Evolutionary conservation across 2,888 invertebrate species (phyloP).

Genomic region (Agrochola macilenta): DNA sequence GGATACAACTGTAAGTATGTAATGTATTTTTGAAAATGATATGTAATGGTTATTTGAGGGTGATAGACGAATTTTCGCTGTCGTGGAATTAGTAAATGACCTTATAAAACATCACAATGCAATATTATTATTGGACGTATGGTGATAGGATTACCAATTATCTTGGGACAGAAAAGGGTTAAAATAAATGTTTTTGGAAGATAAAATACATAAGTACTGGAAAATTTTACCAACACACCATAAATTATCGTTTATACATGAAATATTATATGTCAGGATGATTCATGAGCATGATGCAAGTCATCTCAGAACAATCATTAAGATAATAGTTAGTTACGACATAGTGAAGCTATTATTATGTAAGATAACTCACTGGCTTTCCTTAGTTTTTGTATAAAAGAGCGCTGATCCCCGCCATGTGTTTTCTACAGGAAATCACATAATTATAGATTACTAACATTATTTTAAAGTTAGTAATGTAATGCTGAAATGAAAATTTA

Average conservation of each 20-base stretch:
- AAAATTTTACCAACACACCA: background rate
- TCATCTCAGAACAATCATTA: background rate
- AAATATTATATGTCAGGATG: background rate
- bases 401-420: slow-evolving; percentile 12
- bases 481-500: background rate
- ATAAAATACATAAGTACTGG: background rate
- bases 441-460: background rate
- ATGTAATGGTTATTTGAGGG: too few species aligned
- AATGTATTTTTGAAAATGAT: too few species aligned
- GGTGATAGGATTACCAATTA: too few species aligned
- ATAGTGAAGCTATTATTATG: background rate
- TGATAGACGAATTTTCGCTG: too few species aligned
- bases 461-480: too few species aligned
- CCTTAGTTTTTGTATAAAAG: slow-evolving; percentile 28
- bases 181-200: background rate
- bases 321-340: background rate
- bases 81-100: too few species aligned
- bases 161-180: background rate
- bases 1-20: too few species aligned
- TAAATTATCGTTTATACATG: background rate
- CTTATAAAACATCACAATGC: too few species aligned
- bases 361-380: slow-evolving; percentile 33
- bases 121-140: too few species aligned
- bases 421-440: background rate
- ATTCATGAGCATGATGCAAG: too few species aligned